Evolutionary conservation across 1,140 invertebrate species (phyloP), one percentile per base, ranked within the genome.

Genomic region (Drosophila simulans): DNA sequence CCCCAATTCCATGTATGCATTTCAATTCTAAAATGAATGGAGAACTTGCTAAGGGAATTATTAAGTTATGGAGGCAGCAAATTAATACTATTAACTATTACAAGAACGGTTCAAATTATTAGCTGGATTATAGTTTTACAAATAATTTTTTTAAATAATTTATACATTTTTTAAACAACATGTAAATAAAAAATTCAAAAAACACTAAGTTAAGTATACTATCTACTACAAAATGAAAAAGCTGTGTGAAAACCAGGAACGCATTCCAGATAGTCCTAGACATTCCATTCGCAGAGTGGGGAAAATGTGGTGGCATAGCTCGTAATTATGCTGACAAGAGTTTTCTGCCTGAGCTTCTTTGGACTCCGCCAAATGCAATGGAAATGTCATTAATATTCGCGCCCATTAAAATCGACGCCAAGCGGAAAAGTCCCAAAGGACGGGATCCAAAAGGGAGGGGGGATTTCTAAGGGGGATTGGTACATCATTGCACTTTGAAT

Each of bases 361-460:
- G 37, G 37, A 27, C 60, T 25, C 20, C 57, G 68, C 55, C 63
- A 74, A 75, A 82, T 82, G 82, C 79, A 88, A 88, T 89, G 66
- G 84, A 88, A 88, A 83, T 90, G 82, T 90, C 88, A 86, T 90
- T 90, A 90, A 90, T 86, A 90, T 86, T 79, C 68, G 84, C 82
- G 84, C 80, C 84, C 84, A 88, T 88, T 88, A 88, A 88, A 88
- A 89, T 84, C 73, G 80, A 88, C 84, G 84, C 84, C 72, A 60
- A 80, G 84, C 77, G 79, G 76, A 89, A 88, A 83, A 48, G 46
- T 71, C 83, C 69, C 72, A 78, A 65, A 73, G 79, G 65, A 35
- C 25, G n/a, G 27, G n/a, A 12, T n/a, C 22, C 13, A 8, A 48
- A 48, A 31, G 3, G 54, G 22, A 5, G 25, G 25, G 5, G 42